These are phyloP conservation scores for Drosophila kokeensis DNA, from an alignment of 2,888 invertebrate genomes.

Conservation along the genomic window DNA sequence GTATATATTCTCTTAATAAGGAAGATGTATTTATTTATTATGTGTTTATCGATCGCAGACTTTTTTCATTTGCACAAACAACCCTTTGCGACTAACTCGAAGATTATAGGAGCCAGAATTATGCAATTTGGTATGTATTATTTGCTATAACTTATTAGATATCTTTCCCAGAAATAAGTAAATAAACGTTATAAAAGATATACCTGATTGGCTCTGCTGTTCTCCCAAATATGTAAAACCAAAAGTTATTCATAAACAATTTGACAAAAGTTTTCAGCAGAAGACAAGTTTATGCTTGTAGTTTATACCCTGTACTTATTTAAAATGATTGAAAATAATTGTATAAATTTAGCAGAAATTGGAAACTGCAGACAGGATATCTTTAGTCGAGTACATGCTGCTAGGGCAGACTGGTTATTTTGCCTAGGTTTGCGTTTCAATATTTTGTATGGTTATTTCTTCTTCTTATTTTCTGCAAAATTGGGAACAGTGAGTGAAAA, in stretches of 20 bases:
- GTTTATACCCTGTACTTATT: not conserved
- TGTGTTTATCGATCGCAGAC: not conserved
- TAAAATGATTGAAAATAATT: not conserved
- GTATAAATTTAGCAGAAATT: no score
- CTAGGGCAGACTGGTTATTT: slow-evolving; percentile 19
- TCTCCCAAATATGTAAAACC: not conserved
- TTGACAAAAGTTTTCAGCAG: not conserved
- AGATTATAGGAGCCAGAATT: not conserved
- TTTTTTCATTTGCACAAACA: not conserved
- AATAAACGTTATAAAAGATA: not conserved
- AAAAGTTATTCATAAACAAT: not conserved
- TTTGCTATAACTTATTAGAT: not conserved
- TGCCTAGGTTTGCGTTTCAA: slow-evolving; percentile 41
- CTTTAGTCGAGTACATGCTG: not conserved
- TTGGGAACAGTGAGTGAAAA: slow-evolving; percentile 60
- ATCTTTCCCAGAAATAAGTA: not conserved
- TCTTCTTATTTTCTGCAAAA: slow-evolving; percentile 45
- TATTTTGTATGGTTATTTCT: slow-evolving; percentile 28
- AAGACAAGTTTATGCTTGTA: not conserved
- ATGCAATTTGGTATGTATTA: not conserved
- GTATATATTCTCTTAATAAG: not conserved
- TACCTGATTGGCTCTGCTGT: not conserved
- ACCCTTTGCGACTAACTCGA: not conserved
- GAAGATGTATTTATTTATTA: not conserved
- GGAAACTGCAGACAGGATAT: not conserved